phyloP scores from a whole-genome alignment of 2,888 invertebrate species.

The Oconnorella tubifera region DNA sequence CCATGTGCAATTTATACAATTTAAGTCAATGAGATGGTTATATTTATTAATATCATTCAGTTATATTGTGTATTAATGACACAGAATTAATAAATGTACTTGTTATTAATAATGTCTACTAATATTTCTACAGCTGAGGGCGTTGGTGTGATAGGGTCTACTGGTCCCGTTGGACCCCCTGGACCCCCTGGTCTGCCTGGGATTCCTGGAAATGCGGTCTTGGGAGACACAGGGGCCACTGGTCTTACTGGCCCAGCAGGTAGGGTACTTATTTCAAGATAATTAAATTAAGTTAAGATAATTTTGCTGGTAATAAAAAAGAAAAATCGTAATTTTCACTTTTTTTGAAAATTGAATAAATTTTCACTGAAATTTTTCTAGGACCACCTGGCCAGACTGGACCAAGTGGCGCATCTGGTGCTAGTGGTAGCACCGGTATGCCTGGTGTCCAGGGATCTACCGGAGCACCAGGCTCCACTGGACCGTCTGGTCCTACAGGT shows the following conservation, averaged over 20 bases:
- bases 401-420: not conserved
- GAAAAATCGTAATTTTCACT: no score
- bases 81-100: not conserved
- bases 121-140: not conserved
- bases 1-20: no score
- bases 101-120: not conserved
- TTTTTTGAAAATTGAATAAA: no score
- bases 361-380: no score
- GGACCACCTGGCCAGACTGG: conserved; percentile 9
- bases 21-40: no score
- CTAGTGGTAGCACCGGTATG: conserved; percentile 6
- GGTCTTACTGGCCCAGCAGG: not conserved
- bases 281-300: not conserved
- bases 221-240: not conserved
- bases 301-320: no score
- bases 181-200: conserved; percentile 11
- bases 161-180: conserved; percentile 19
- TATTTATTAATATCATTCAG: no score
- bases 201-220: conserved; percentile 5
- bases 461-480: conserved; percentile 9
- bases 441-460: conserved; percentile 12
- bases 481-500: conserved; percentile 15
- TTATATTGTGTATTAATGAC: no score
- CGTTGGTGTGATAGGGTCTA: not conserved
- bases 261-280: no score